These are phyloP conservation scores for Nowickia ferox DNA, from an alignment of 2,888 invertebrate genomes.

Conservation along the genomic window DNA sequence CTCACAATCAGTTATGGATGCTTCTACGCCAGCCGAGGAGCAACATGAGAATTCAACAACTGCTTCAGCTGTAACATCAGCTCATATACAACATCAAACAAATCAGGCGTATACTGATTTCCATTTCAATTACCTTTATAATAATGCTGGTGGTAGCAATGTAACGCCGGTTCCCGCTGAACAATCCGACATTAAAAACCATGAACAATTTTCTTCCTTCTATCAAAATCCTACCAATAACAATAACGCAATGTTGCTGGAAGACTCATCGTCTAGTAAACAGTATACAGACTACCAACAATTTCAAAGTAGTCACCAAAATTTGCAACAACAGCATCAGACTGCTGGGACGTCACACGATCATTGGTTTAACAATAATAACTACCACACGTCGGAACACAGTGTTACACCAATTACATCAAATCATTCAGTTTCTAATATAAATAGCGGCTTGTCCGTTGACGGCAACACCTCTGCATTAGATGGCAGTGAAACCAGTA, in stretches of 20 bases:
- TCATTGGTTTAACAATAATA: conserved; percentile 69
- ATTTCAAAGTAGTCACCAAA: conserved; percentile 32
- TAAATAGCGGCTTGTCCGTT: conserved; percentile 77
- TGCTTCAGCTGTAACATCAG: background rate
- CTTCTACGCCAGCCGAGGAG: conserved; percentile 57
- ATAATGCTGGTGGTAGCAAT: conserved; percentile 61
- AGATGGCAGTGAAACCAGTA: conserved; percentile 79
- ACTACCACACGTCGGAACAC: conserved; percentile 65
- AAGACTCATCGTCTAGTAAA: conserved; percentile 67
- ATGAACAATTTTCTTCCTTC: conserved; percentile 49
- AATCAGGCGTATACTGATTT: conserved; percentile 75
- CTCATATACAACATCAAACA: conserved; percentile 59
- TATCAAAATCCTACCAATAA: conserved; percentile 55
- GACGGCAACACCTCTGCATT: conserved; percentile 79
- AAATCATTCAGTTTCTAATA: conserved; percentile 76
- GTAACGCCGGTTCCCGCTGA: conserved; percentile 3
- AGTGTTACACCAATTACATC: conserved; percentile 62
- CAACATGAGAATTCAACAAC: conserved; percentile 45
- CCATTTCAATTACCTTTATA: conserved; percentile 78
- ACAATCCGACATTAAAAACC: conserved; percentile 55
- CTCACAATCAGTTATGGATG: conserved; percentile 76
- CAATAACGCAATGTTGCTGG: conserved; percentile 40
- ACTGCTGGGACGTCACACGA: conserved; percentile 66
- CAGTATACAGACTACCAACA: conserved; percentile 57
- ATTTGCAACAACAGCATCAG: conserved; percentile 64